Evolutionary conservation across 1,140 invertebrate genomes (phyloP).

Genomic region (Littorina saxatilis): DNA sequence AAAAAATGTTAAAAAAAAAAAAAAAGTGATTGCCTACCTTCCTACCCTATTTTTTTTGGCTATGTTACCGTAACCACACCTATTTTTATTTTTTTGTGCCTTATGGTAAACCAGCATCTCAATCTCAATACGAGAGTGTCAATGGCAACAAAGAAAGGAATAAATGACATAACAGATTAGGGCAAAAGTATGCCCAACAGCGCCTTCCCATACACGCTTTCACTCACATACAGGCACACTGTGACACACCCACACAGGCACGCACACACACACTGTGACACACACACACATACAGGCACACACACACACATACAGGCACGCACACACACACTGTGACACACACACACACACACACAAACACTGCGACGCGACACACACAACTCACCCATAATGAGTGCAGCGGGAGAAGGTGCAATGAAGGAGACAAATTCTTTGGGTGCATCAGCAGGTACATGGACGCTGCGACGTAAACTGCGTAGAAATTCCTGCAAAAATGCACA

Average conservation of each 20-base stretch:
- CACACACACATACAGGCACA: background rate
- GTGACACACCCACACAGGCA: background rate
- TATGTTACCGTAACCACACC: too few relatives aligned
- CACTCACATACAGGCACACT: too few relatives aligned
- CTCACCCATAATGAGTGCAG: background rate
- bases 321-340: background rate
- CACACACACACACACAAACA: background rate
- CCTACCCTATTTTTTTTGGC: too few relatives aligned
- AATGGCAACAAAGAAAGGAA: too few relatives aligned
- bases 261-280: background rate
- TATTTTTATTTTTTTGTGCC: too few relatives aligned
- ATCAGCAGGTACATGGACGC: background rate
- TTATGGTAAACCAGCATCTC: too few relatives aligned
- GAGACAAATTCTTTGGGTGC: conserved; percentile 6
- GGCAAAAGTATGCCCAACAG: too few relatives aligned
- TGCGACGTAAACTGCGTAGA: conserved; percentile 19
- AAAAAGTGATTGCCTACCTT: too few relatives aligned
- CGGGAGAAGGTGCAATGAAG: background rate
- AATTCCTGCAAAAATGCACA: conserved; percentile 16
- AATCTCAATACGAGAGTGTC: too few relatives aligned
- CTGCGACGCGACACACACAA: background rate
- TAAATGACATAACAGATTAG: too few relatives aligned
- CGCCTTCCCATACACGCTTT: too few relatives aligned
- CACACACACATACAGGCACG: background rate
- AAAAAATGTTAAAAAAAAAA: too few relatives aligned